Base-by-base conservation (phyloP, 2,113 vertebrate genomes). In the Pelodiscus sinensis region DNA sequence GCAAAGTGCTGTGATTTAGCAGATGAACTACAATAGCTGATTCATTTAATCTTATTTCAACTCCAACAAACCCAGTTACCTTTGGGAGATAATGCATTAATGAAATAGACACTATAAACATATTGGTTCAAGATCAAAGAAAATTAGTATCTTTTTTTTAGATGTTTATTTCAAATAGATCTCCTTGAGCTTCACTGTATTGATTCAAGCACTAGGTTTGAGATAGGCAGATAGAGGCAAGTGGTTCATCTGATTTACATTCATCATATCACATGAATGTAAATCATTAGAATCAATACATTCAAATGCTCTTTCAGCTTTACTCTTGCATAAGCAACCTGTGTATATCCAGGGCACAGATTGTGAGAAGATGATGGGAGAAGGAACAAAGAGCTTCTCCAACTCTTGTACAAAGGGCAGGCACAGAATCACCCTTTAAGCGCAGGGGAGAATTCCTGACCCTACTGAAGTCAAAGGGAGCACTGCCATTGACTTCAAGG, bases 31-130 rank as follows among this genome's bases (percentile, higher is more conserved):
- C n/a, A 84, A 90, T 16, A 85, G 89, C 94, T 93, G 82, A 96
- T 96, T 96, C 87, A 94, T 96, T 96, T 98, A 97, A 97, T 97
- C 95, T 97, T 95, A 92, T 89, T 97, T 97, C 92, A 96, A 90
- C 95, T 94, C 91, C 1, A 0, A 96, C 92, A 95, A 96, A 94
- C 79, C 44, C 35, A 18, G 88, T 88, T 87, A 92, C 96, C 96
- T 96, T 96, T 90, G 91, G 91, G 94, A 95, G 95, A 96, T 92
- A 96, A 97, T 54, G 81, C 81, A 75, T 86, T 95, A 94, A 95
- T 85, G 89, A 96, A 95, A 95, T 78, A 92, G 35, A 27, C 35
- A n/a, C 90, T 82, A 19, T 54, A 60, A 50, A 85, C 90, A 83
- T 89, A 94, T 88, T 88, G 90, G 88, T 94, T 68, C 75, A 84